Evolutionary conservation across 2,888 invertebrate species (phyloP).

Genomic region (Cylloceria caligata): DNA sequence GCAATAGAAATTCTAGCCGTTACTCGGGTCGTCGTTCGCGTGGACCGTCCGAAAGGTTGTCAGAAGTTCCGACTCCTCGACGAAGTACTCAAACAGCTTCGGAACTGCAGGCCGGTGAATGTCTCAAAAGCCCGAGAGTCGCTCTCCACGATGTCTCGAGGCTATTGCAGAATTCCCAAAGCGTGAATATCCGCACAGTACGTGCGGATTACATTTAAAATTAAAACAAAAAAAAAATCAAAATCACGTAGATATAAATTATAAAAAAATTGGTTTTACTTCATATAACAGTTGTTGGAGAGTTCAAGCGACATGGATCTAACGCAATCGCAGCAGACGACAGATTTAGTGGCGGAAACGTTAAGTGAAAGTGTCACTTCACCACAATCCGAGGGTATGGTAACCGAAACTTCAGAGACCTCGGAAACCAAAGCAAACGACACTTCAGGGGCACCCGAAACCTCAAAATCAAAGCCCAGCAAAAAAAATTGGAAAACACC

Average conservation of each 20-base stretch:
- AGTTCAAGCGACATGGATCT: conserved; percentile 49
- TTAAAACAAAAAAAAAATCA: background rate
- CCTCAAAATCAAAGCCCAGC: background rate
- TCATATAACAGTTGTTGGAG: conserved; percentile 53
- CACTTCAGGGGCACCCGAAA: background rate
- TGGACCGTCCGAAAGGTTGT: conserved; percentile 71
- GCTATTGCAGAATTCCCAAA: conserved; percentile 78
- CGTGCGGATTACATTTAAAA: background rate
- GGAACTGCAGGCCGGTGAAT: conserved; percentile 57
- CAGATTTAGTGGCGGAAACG: background rate
- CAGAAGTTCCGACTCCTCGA: conserved; percentile 45
- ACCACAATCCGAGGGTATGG: background rate
- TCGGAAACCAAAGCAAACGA: background rate
- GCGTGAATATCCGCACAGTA: conserved; percentile 75
- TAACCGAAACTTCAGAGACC: conserved; percentile 12
- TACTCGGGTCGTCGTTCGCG: conserved; percentile 72
- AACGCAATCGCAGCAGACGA: background rate
- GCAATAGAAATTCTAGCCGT: conserved; percentile 72
- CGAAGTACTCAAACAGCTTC: background rate
- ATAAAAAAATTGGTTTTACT: background rate
- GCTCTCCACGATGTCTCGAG: conserved; percentile 80
- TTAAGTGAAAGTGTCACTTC: background rate
- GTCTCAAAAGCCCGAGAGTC: conserved; percentile 77
- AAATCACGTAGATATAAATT: background rate
- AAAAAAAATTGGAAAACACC: conserved; percentile 9